Evolutionary conservation across 2,113 vertebrate species (phyloP), one percentile per base, ranked within the genome.

Genomic region (Taxidea taxus): DNA sequence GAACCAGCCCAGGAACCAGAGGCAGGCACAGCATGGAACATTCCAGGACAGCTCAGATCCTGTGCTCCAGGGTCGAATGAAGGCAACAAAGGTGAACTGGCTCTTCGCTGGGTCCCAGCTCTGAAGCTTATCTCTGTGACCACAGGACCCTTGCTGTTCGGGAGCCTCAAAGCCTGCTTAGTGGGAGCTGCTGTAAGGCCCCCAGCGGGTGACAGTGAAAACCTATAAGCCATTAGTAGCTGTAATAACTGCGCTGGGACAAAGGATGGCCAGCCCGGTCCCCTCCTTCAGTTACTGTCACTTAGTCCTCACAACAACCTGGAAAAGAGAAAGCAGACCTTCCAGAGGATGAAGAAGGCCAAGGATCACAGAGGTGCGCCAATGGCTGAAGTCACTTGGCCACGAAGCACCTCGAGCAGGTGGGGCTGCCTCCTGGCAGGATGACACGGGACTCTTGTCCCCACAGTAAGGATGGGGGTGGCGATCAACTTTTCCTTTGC

Each of bases 21-120:
- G 13, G 68, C 42, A 39, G 13, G 68, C 42, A 39, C 37, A 39
- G 37, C 0, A 1, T 1, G 20, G 47, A 87, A 74, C 37, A 15
- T 23, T n/a, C 27, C 37, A 31, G 16, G 1, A 25, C 14, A 39
- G 27, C 47, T 21, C 1, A 4, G 49, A 64, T 20, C 7, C 7
- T 0, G 0, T 8, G 56, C 39, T 68, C 84, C 0, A 8, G 13
- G 49, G 44, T 39, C 1, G 0, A 77, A 37, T 3, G 7, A 39
- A 51, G 4, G 47, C 49, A 37, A 18, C 51, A 14, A 39, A 37
- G 47, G 44, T 78, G 14, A 44, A 58, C 39, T 60, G 25, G 37
- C 72, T 87, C 54, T 4, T 8, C 23, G 27, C 1, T 2, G 2
- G 13, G 10, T 7, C 62, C 70, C 18, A n/a, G 21, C 64, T 58